A percentile compares a stretch with the other conserved stretches of the same genome.
These are phyloP conservation scores for Sialia sialis DNA, from an alignment of 2,113 vertebrate genomes.

Conservation along the genomic window DNA sequence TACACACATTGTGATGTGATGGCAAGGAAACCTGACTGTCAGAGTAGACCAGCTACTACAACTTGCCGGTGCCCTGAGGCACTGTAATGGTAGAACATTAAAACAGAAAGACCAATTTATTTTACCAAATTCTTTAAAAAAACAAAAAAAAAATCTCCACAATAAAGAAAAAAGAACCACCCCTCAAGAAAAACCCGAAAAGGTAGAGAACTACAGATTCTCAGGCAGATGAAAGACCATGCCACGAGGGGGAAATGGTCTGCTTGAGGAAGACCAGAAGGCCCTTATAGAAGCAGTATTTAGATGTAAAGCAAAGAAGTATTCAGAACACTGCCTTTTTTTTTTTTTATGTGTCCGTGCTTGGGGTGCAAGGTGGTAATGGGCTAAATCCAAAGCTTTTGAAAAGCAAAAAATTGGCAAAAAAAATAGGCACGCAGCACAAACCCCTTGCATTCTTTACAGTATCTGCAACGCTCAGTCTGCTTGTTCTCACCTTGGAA, in stretches of 20 bases:
- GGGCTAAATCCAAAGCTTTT: neutral
- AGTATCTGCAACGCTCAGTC: neutral
- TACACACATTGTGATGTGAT: neutral
- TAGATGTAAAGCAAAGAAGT: neutral
- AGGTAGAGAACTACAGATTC: neutral
- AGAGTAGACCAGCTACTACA: neutral
- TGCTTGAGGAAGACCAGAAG: neutral
- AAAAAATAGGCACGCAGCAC: neutral
- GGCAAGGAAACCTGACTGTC: neutral
- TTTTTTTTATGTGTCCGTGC: fast-evolving
- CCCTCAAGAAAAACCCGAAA: neutral
- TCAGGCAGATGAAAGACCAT: neutral
- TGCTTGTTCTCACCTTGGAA: neutral
- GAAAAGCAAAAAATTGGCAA: neutral
- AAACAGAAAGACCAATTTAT: neutral
- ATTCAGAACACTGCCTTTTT: neutral
- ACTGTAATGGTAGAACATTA: neutral
- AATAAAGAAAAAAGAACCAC: neutral
- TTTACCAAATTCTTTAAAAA: neutral
- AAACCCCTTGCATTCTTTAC: fast-evolving
- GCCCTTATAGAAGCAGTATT: neutral
- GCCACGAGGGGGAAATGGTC: fast-evolving
- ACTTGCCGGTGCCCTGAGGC: neutral
- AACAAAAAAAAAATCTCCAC: neutral
- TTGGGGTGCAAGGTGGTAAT: fast-evolving